Evolutionary conservation across 1,140 invertebrate genomes (phyloP).

Genomic region (Trinorchestia longiramus): DNA sequence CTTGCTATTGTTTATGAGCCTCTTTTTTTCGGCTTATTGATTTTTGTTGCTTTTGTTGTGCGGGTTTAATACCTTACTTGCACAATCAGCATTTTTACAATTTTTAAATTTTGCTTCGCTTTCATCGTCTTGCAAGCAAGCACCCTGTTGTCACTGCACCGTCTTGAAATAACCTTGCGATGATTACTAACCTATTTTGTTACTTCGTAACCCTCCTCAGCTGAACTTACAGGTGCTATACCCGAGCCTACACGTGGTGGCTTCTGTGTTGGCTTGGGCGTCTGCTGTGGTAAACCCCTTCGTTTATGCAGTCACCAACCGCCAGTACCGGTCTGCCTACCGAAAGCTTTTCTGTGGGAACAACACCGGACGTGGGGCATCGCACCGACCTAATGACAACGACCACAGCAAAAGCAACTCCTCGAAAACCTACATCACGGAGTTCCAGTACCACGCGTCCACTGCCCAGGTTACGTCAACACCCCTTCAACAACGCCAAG

Average conservation of each 20-base stretch:
- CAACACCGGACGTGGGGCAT: conserved; percentile 39
- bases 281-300: conserved; percentile 88
- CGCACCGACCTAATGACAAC: conserved; percentile 51
- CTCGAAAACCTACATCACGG: conserved; percentile 69
- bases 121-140: neutral
- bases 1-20: neutral
- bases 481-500: conserved; percentile 50
- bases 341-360: conserved; percentile 74
- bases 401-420: conserved; percentile 67
- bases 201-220: conserved; percentile 51
- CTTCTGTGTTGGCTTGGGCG: conserved; percentile 86
- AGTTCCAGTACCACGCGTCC: conserved; percentile 68
- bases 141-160: neutral
- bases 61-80: neutral
- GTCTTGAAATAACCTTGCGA: neutral
- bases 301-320: conserved; percentile 87
- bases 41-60: neutral
- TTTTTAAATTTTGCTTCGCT: neutral
- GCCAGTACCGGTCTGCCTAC: conserved; percentile 84
- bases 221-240: conserved; percentile 70
- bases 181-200: neutral
- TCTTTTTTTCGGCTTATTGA: neutral
- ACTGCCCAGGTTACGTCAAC: conserved; percentile 61
- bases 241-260: conserved; percentile 82
- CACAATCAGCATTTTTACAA: neutral